A percentile compares a stretch with the other conserved stretches of the same genome.
Conservation (phyloP, 2,888 invertebrate species). For the Polydrusus pterygomalis region DNA sequence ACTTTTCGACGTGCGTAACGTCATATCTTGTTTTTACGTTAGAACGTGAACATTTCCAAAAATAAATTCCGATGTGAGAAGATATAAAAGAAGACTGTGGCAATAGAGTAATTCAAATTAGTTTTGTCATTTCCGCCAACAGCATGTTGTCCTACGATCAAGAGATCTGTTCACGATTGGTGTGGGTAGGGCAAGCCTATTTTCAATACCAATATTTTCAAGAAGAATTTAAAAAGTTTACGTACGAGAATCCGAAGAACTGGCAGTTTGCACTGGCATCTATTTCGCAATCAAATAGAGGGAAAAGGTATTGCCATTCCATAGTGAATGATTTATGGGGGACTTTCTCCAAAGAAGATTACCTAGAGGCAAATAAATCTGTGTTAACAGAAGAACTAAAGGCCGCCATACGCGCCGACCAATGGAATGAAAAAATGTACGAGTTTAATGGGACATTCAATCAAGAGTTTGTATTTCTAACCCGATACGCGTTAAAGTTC, state of each 20-base stretch:
- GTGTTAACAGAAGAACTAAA: neutral
- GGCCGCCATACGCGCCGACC: neutral
- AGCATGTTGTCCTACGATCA: neutral
- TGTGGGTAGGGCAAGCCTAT: neutral
- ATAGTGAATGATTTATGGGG: neutral
- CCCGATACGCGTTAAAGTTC: constrained; percentile 1
- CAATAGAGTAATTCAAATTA: neutral
- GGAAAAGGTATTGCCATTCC: neutral
- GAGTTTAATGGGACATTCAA: neutral
- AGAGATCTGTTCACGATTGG: neutral
- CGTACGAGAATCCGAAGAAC: neutral
- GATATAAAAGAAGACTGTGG: too few species aligned
- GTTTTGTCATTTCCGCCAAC: neutral
- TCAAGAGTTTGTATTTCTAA: constrained; percentile 16
- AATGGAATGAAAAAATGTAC: neutral
- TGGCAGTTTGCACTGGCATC: neutral
- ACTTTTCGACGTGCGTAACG: too few species aligned
- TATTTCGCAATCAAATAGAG: neutral
- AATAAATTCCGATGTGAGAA: too few species aligned
- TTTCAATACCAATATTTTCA: neutral
- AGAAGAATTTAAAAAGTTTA: neutral
- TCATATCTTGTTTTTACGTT: too few species aligned
- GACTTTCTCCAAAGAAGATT: neutral
- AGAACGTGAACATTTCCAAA: too few species aligned
- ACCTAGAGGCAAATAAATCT: neutral